These are phyloP conservation scores for Serilophus lunatus DNA, from an alignment of 2,113 vertebrate species.

Conservation along the genomic window DNA sequence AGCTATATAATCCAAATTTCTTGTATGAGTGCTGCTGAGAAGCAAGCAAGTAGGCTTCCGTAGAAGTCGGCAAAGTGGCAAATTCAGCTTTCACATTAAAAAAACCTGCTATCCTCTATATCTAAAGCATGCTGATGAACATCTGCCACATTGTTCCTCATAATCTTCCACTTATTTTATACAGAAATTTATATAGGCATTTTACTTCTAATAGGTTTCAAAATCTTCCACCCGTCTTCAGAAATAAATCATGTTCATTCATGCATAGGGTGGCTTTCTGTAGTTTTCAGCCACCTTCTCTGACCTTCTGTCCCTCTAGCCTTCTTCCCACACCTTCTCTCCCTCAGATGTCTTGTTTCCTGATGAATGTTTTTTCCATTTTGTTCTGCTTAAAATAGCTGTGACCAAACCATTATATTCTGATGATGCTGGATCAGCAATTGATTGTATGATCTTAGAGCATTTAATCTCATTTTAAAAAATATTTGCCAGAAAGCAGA, in stretches of 20 bases:
- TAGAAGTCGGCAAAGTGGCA: not conserved
- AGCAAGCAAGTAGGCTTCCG: not conserved
- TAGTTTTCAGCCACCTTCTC: not conserved
- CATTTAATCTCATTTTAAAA: not conserved
- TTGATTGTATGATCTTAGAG: not conserved
- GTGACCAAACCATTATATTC: not conserved
- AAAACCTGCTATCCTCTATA: not conserved
- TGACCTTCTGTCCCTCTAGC: not conserved
- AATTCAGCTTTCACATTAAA: not conserved
- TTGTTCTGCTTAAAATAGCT: not conserved
- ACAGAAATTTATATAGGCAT: not conserved
- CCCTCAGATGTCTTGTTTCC: not conserved
- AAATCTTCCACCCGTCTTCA: not conserved
- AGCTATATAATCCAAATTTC: not conserved
- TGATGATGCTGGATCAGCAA: not conserved
- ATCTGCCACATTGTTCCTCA: not conserved
- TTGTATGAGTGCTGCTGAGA: not conserved
- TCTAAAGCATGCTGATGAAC: not conserved
- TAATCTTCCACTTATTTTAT: not conserved
- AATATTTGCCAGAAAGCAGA: not conserved
- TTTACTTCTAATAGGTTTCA: not conserved
- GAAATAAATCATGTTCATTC: not conserved
- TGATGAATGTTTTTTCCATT: not conserved
- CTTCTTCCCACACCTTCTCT: not conserved
- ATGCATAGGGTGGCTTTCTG: not conserved